Percentiles rank a stretch among this genome's conserved stretches.
phyloP scores from a whole-genome alignment of 2,113 vertebrate genomes.

The Furnarius figulus region DNA sequence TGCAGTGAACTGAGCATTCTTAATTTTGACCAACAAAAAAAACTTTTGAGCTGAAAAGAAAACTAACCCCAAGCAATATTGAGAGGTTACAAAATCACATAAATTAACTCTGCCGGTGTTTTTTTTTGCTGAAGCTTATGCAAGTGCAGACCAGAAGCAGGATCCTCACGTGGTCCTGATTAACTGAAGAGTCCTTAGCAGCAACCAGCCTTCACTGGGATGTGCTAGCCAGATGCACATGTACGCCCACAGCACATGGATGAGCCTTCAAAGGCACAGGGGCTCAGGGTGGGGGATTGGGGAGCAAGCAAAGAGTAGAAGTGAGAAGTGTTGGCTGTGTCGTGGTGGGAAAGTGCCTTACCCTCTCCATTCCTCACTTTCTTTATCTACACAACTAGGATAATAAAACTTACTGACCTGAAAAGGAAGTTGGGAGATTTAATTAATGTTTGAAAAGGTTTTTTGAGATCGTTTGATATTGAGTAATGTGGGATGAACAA shows the following conservation, averaged over 20 bases:
- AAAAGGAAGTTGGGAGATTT: conserved; percentile 59
- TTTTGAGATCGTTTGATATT: conserved; percentile 29
- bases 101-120: conserved; percentile 14
- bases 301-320: background rate
- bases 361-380: conserved; percentile 31
- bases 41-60: background rate
- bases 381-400: background rate
- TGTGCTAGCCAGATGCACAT: conserved; percentile 31
- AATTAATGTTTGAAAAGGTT: conserved; percentile 64
- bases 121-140: conserved; percentile 1
- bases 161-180: conserved; percentile 46
- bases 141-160: conserved; percentile 48
- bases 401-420: conserved; percentile 64
- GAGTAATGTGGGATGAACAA: conserved; percentile 43
- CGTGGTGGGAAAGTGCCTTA: background rate
- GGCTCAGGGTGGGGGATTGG: background rate
- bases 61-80: conserved; percentile 30
- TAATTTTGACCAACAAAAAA: conserved; percentile 11
- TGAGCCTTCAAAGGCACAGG: background rate
- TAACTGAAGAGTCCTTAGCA: conserved; percentile 3
- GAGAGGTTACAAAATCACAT: conserved; percentile 59
- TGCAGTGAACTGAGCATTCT: background rate
- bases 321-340: conserved; percentile 22
- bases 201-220: background rate
- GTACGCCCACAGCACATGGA: background rate